Conservation (phyloP, 1,140 invertebrate species). For the Gryon sp. region DNA sequence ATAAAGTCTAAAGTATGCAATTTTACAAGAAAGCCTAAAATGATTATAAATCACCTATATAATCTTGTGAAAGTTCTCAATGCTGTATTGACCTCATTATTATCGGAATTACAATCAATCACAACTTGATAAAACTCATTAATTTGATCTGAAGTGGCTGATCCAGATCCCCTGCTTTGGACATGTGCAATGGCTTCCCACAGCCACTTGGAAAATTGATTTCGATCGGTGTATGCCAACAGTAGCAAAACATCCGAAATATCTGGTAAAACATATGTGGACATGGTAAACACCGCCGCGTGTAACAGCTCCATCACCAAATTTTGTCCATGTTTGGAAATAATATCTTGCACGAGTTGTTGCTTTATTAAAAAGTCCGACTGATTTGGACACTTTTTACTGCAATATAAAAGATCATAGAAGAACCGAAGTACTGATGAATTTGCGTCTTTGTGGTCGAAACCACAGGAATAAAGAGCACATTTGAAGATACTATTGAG, state of each 20-base stretch:
- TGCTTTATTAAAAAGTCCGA: constrained; percentile 82
- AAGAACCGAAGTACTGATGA: constrained; percentile 98
- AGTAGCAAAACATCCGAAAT: constrained; percentile 92
- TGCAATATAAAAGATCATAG: constrained; percentile 87
- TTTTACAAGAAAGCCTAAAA: too few species aligned
- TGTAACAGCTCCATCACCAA: constrained; percentile 88
- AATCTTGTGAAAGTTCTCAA: neutral
- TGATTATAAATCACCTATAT: neutral
- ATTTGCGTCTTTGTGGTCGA: constrained; percentile 98
- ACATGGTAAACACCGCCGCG: constrained; percentile 89
- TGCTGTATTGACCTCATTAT: neutral
- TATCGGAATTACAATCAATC: constrained; percentile 64
- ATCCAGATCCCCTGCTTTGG: constrained; percentile 86
- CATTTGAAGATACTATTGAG: constrained; percentile 90
- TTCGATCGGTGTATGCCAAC: constrained; percentile 84
- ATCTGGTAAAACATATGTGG: constrained; percentile 90
- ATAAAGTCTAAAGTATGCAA: too few species aligned
- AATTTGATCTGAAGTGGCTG: constrained; percentile 90
- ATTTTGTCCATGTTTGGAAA: constrained; percentile 86
- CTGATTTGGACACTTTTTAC: constrained; percentile 80
- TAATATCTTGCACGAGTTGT: constrained; percentile 83
- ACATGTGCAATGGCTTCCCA: constrained; percentile 88
- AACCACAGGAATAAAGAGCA: constrained; percentile 87
- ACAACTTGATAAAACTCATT: constrained; percentile 90
- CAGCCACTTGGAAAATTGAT: constrained; percentile 85